phyloP scores from a whole-genome alignment of 2,888 invertebrate genomes.

The Xestia rhomboidea region DNA sequence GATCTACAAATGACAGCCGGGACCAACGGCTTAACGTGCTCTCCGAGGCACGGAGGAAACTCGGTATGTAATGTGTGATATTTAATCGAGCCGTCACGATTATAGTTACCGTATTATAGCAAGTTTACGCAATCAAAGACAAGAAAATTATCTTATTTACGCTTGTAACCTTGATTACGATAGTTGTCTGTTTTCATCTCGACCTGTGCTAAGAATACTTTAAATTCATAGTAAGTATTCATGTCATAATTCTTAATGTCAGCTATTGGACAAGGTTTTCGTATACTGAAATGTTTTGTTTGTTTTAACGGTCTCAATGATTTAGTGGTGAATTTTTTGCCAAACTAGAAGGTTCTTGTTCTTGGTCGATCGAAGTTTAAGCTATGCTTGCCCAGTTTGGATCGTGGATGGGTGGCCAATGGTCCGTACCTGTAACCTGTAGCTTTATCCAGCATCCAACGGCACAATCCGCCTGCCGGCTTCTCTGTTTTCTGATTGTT shows the following conservation, averaged over 20 bases:
- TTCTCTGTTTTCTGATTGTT: too few relatives aligned
- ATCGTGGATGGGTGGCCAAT: background rate
- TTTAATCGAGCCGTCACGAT: too few relatives aligned
- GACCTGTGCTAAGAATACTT: constrained; percentile 22
- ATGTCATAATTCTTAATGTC: constrained; percentile 29
- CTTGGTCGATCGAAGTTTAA: background rate
- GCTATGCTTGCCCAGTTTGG: background rate
- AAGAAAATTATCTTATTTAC: constrained; percentile 1
- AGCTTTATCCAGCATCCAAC: background rate
- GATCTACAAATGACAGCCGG: too few relatives aligned
- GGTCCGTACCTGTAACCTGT: background rate
- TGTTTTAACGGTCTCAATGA: background rate
- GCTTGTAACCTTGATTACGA: constrained; percentile 24
- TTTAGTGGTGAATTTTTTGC: background rate
- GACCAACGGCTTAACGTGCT: too few relatives aligned
- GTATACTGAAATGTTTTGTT: constrained; percentile 5
- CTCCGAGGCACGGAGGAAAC: too few relatives aligned
- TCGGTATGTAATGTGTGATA: too few relatives aligned
- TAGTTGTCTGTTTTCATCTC: constrained; percentile 20
- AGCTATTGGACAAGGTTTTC: constrained; percentile 26
- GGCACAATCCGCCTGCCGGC: background rate
- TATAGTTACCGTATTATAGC: too few relatives aligned
- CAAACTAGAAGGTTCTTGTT: background rate
- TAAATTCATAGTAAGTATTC: constrained; percentile 22
- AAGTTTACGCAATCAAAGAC: background rate